Evolutionary conservation across 2,888 invertebrate genomes (phyloP), one percentile per base, ranked within the genome.

Genomic region (Metellina segmentata): DNA sequence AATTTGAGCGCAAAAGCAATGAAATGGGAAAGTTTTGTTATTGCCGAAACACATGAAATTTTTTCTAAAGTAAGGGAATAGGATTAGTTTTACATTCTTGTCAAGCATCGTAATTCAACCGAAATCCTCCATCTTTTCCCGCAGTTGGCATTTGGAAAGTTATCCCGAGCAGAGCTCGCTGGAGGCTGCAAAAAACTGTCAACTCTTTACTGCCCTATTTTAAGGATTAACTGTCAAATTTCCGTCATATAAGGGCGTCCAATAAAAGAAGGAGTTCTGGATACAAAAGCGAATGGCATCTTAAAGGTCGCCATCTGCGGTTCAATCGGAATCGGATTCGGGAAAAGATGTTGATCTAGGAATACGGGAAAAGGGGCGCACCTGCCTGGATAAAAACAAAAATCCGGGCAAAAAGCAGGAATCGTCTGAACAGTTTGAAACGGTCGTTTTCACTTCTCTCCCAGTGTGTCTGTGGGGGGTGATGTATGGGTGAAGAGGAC

Each of bases 381-480:
- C 83, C 89, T 90, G 89, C 89, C 20, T 16, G 83, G 51, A 49
- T 13, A 20, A 61, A 16, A 61, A 61, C 11, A 48, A 61, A 77
- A 53, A 78, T 78, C 51, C 69, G 13, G 52, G 61, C 20, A 85
- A 81, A 87, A 72, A 81, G 72, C 72, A 87, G 79, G 74, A 75
- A 82, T 52, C 72, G 86, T 49, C 85, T 53, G 70, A 70, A 78
- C 71, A 87, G 81, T 87, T 81, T 87, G 87, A 87, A 87, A 81
- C 72, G 87, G 87, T 87, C 87, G 87, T 87, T 89, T 89, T 89
- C 77, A 89, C 89, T 89, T 89, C 70, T 74, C 69, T 34, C 34
- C 4, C 34, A 34, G 34, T 34, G 34, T 34, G 34, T 34, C 34
- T 34, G 34, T 61, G 61, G 0, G n/a, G 61, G 83, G 72, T 89